Base-by-base conservation (phyloP, 2,888 invertebrate species). In the Drosophila mimica region DNA sequence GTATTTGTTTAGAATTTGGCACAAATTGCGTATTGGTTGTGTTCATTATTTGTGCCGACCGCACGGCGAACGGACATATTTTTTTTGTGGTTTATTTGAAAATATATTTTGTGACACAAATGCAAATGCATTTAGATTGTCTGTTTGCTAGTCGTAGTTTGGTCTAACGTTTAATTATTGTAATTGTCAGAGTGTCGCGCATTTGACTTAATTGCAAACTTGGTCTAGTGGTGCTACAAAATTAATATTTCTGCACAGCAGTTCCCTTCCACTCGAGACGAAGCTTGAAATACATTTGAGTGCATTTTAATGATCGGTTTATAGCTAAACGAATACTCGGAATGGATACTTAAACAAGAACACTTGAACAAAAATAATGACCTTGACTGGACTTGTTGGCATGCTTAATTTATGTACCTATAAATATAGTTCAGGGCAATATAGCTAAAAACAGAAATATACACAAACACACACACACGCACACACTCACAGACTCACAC, bases 391-490 rank as follows among this genome's bases (percentile, higher is more conserved):
- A 70, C 68, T 67, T 74, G 76, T 60, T 73, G 83, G 85, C 72
- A 66, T 76, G 79, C 70, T 68, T 72, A 76, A 79, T 84, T 80
- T 79, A 70, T 66, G 65, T 76, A 58, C 74, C 80, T 82, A 85
- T 81, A 85, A 83, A 85, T 88, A 85, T 88, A 88, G 88, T 88
- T 84, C 84, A 84, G 84, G 88, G 88, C 76, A 57, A 63, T 36
- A 53, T 20, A 43, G 60, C 58, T 51, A 72, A 61, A 51, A 53
- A 73, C 36, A 59, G 46, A 38, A 15, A 20, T 34, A 59, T 17
- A 54, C 52, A 56, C 17, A 43, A 25, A 51, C n/a, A n/a, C 28
- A 25, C 38, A 58, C 20, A 60, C 54, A 49, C 9, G 5, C 28
- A 20, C 30, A 31, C n/a, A 52, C 38, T 33, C 58, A 54, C 62